These are phyloP conservation scores for Echinometra lucunter DNA, from an alignment of 53 echinoderm and acorn worm species.

Conservation along the genomic window DNA sequence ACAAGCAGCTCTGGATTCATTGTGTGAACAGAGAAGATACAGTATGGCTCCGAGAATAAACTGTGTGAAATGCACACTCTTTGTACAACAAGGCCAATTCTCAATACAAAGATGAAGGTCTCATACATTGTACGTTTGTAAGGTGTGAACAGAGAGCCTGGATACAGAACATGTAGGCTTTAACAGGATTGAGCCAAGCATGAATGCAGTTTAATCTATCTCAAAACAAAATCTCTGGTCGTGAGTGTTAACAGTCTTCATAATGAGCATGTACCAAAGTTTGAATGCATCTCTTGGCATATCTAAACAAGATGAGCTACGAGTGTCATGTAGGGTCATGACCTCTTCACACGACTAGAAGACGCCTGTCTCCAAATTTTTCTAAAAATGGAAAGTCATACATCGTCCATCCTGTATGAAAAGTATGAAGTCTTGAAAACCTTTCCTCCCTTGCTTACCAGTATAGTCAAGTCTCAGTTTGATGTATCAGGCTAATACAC, in stretches of 20 bases:
- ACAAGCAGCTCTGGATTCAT: too few relatives aligned
- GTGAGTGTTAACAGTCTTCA: neutral
- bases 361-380: neutral
- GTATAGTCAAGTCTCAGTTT: too few relatives aligned
- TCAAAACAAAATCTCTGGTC: neutral
- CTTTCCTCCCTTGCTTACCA: neutral
- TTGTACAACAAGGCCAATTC: too few relatives aligned
- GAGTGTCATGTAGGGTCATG: conserved; percentile 25
- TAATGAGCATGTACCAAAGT: neutral
- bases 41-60: too few relatives aligned
- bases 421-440: neutral
- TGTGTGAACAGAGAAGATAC: too few relatives aligned
- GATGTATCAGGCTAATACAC: too few relatives aligned
- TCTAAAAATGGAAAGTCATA: conserved; percentile 1
- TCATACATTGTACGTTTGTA: too few relatives aligned
- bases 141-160: neutral
- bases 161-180: neutral
- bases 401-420: too few relatives aligned
- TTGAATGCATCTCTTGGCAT: neutral
- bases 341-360: conserved; percentile 16
- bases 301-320: conserved; percentile 18
- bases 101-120: too few relatives aligned
- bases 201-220: neutral
- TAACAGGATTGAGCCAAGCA: neutral
- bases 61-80: too few relatives aligned